A percentile compares a stretch with the other conserved stretches of the same genome.
These are phyloP conservation scores for Ditylenchus weischeri DNA, from an alignment of 2,888 invertebrate species.

Conservation along the genomic window DNA sequence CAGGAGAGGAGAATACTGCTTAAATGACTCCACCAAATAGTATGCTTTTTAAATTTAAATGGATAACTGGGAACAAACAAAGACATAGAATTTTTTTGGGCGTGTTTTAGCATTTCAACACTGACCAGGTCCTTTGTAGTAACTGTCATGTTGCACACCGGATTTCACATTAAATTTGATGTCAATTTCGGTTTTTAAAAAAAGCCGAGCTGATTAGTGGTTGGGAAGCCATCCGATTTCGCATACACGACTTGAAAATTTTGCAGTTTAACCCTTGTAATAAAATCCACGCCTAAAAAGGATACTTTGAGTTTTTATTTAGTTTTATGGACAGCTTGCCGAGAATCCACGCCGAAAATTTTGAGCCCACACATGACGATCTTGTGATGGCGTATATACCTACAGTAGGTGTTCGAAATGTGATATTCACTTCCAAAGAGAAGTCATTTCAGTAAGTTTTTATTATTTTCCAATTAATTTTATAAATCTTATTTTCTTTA, in stretches of 20 bases:
- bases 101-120: too few species aligned
- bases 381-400: conserved; percentile 51
- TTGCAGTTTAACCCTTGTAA: too few species aligned
- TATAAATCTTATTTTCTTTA: not conserved
- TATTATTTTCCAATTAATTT: not conserved
- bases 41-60: conserved; percentile 15
- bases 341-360: conserved; percentile 39
- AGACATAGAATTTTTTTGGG: too few species aligned
- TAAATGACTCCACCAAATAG: conserved; percentile 50
- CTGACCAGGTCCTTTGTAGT: too few species aligned
- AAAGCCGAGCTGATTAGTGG: too few species aligned
- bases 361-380: conserved; percentile 44
- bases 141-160: too few species aligned
- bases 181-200: too few species aligned
- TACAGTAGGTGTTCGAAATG: conserved; percentile 49
- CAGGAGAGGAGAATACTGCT: conserved; percentile 40
- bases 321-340: conserved; percentile 46
- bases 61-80: too few species aligned
- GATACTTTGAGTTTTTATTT: conserved; percentile 17
- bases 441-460: conserved; percentile 43
- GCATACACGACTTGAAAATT: too few species aligned
- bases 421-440: conserved; percentile 42
- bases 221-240: too few species aligned
- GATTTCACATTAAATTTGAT: too few species aligned
- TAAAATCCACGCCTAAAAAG: too few species aligned